These are phyloP conservation scores for Pogonus chalceus DNA, from an alignment of 1,140 invertebrate genomes.

Conservation along the genomic window DNA sequence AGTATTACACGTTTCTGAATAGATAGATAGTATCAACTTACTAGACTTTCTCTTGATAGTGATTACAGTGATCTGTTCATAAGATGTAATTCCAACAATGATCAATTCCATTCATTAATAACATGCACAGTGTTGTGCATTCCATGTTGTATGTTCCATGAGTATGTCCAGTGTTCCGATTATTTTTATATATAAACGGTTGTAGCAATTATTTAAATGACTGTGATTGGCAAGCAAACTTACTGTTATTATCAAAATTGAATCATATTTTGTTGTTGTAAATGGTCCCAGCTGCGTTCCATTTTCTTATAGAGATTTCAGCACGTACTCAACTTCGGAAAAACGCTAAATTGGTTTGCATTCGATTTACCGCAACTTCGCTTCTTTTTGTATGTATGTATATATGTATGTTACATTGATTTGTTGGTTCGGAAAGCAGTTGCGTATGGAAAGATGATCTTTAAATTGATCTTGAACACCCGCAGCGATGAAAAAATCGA, in stretches of 20 bases:
- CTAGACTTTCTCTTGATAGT: no score
- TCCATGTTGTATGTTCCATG: no score
- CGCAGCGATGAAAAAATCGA: neutral
- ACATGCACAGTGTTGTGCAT: no score
- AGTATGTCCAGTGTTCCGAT: no score
- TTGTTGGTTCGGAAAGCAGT: neutral
- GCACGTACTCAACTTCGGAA: neutral
- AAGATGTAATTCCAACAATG: no score
- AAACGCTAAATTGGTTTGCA: neutral
- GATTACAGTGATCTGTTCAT: no score
- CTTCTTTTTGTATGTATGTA: no score
- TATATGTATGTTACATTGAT: neutral
- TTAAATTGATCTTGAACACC: constrained; percentile 7
- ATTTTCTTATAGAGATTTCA: neutral
- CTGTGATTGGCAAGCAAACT: neutral
- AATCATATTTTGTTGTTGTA: neutral
- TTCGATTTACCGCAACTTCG: neutral
- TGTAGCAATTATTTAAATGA: no score
- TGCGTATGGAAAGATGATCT: neutral
- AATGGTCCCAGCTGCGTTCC: neutral
- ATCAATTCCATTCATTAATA: no score
- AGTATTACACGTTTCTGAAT: no score
- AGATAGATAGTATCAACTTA: no score
- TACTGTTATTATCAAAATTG: constrained; percentile 4
- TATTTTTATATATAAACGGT: no score